Evolutionary conservation across 2,113 vertebrate genomes (phyloP).

Genomic region (Myxocyprinus asiaticus): DNA sequence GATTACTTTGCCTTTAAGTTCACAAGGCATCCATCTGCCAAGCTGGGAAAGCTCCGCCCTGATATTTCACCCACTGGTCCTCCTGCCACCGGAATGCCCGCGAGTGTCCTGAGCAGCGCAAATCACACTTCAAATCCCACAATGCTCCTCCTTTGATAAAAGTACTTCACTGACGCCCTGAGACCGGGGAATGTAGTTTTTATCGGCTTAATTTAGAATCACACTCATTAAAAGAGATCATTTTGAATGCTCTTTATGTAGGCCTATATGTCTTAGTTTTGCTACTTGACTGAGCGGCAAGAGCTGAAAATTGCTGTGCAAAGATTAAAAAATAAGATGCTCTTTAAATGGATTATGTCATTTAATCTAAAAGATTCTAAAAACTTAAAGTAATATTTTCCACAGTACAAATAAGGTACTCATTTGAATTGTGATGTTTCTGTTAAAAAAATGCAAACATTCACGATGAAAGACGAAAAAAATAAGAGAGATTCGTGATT

Average conservation of each 20-base stretch:
- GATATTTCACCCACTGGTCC: constrained; percentile 61
- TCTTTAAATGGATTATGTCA: too few relatives aligned
- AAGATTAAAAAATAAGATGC: too few relatives aligned
- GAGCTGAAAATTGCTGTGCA: background rate
- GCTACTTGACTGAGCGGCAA: background rate
- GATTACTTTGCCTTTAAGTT: constrained; percentile 69
- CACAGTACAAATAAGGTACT: too few relatives aligned
- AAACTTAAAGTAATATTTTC: too few relatives aligned
- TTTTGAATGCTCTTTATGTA: background rate
- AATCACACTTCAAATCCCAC: constrained; percentile 64
- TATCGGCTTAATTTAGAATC: background rate
- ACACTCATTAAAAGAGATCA: constrained; percentile 7
- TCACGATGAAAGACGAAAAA: too few relatives aligned
- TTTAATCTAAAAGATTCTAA: too few relatives aligned
- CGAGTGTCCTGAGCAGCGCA: constrained; percentile 56
- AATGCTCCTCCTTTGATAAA: constrained; percentile 56
- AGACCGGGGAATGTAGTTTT: constrained; percentile 62
- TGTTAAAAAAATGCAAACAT: too few relatives aligned
- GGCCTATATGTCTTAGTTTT: background rate
- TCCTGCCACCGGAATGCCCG: constrained; percentile 59
- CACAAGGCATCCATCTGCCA: constrained; percentile 60
- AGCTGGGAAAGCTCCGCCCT: constrained; percentile 59
- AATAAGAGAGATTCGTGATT: too few relatives aligned
- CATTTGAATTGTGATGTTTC: too few relatives aligned
- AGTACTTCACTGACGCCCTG: background rate